phyloP scores from a whole-genome alignment of 2,888 invertebrate species.

The Euplagia quadripunctaria region DNA sequence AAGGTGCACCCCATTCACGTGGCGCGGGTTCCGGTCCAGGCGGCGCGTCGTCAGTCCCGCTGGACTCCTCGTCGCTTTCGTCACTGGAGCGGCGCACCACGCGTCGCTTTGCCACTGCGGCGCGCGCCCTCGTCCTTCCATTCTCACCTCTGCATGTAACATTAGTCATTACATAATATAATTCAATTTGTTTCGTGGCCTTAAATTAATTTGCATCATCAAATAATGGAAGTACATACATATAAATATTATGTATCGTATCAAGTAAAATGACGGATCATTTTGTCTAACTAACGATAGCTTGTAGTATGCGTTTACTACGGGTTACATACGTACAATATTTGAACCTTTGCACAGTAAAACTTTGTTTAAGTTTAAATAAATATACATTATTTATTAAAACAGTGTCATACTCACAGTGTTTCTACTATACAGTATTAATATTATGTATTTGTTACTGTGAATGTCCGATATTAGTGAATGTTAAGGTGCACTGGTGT shows the following conservation, averaged over 20 bases:
- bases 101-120: conserved; percentile 74
- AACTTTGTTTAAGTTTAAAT: too few species aligned
- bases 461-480: too few species aligned
- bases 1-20: conserved; percentile 85
- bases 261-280: too few species aligned
- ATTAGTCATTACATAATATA: not conserved
- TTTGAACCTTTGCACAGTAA: too few species aligned
- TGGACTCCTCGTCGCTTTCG: conserved; percentile 83
- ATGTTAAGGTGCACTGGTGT: too few species aligned
- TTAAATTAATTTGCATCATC: not conserved
- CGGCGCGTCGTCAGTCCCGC: conserved; percentile 82
- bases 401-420: too few species aligned
- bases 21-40: conserved; percentile 83
- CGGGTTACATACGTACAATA: too few species aligned
- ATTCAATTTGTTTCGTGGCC: not conserved
- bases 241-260: not conserved
- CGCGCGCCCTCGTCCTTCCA: conserved; percentile 70
- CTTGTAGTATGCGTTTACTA: too few species aligned
- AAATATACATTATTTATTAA: too few species aligned
- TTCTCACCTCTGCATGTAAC: conserved; percentile 68
- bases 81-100: conserved; percentile 80
- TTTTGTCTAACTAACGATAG: too few species aligned
- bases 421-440: too few species aligned
- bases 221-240: not conserved
- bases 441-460: too few species aligned